Conservation (phyloP, 2,888 invertebrate species). For the Acanthosepion lycidas region DNA sequence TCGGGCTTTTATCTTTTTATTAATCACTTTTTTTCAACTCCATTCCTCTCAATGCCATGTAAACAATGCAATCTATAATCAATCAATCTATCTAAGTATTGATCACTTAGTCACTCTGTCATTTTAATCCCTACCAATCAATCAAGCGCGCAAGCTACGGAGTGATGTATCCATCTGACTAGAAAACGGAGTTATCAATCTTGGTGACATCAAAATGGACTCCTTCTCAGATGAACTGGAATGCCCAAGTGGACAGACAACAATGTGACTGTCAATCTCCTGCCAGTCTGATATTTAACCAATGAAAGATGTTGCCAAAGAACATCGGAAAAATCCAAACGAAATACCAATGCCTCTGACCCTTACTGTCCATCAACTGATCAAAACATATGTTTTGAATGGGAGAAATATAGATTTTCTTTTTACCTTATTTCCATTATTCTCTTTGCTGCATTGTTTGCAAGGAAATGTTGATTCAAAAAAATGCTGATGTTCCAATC, state of each 20-base stretch:
- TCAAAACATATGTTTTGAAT: background rate
- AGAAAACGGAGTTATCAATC: background rate
- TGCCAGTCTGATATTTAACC: background rate
- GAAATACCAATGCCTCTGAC: background rate
- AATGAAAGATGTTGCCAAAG: background rate
- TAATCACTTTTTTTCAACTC: too few relatives aligned
- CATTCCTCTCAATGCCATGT: too few relatives aligned
- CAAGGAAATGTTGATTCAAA: background rate
- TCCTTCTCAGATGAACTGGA: background rate
- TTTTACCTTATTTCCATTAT: background rate
- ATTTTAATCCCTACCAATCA: background rate
- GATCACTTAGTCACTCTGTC: background rate
- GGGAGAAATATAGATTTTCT: background rate
- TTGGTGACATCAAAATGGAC: background rate
- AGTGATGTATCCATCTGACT: background rate
- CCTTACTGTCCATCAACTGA: background rate
- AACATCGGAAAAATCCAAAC: background rate
- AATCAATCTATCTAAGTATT: too few relatives aligned
- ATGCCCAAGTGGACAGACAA: background rate
- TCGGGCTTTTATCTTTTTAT: too few relatives aligned
- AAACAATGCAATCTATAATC: too few relatives aligned
- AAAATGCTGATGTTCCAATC: background rate
- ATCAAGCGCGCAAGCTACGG: background rate
- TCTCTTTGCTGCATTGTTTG: background rate
- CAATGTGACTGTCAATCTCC: slow-evolving; percentile 18